Evolutionary conservation across 2,797 vertebrate species (phyloP), one percentile per base, ranked within the genome.

Genomic region (Natrix natrix): DNA sequence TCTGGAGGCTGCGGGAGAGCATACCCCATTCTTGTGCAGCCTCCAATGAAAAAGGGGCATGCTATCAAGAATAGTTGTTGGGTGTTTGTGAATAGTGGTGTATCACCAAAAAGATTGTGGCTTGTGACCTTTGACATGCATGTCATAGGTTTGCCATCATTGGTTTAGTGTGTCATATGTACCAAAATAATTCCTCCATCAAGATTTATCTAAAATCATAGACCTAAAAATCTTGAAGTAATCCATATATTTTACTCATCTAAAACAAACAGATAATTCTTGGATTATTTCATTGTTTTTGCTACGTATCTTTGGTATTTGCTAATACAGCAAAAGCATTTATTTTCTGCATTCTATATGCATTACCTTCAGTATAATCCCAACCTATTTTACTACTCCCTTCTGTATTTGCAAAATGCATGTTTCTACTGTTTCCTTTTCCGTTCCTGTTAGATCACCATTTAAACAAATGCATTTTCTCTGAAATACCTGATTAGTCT

Each of bases 391-490:
- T 32, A 1, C 43, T 56, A 54, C 16, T 48, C 16, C n/a, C 54
- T 57, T 89, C 37, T 92, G 59, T 63, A 48, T 54, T 54, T 89
- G 22, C 28, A 86, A 83, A 90, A 90, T 90, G 28, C 28, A 10
- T 17, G 78, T 52, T 66, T 54, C 43, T 17, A n/a, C 26, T n/a
- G 43, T 24, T 10, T 22, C 10, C 37, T 74, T 86, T 26, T 66
- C 16, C 56, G 56, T 83, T 86, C 48, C n/a, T 66, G 59, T 93
- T 93, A 74, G 61, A 52, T 88, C 55, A 74, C 60, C 54, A 87
- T 87, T 28, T 60, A 22, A 93, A 87, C 26, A 93, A 93, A 93
- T 60, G 16, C 59, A 86, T 16, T 90, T 90, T 52, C 52, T 20
- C 43, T 63, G 32, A 32, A 66, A 28, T 24, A 12, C 32, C 43